Conservation (phyloP, 2,888 invertebrate genomes). For the Periphyllus acericola region DNA sequence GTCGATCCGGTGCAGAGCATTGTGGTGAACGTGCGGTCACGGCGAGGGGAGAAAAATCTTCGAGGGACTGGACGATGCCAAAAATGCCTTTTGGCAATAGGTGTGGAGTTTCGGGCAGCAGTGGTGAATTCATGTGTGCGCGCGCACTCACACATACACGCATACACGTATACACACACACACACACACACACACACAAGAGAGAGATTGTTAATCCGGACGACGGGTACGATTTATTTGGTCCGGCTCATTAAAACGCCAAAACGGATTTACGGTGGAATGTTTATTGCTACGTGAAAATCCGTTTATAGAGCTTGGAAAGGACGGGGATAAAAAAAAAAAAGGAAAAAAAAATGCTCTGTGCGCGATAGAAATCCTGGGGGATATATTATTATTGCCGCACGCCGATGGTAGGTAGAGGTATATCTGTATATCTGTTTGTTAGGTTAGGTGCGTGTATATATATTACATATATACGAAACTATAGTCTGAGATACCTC, state of each 20-base stretch:
- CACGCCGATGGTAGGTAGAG: background rate
- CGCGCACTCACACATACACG: too few species aligned
- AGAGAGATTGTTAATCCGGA: slow-evolving; percentile 41
- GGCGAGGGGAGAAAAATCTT: background rate
- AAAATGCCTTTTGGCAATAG: slow-evolving; percentile 58
- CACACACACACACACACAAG: background rate
- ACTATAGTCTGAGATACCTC: background rate
- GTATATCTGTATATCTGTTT: background rate
- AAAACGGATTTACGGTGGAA: slow-evolving; percentile 58
- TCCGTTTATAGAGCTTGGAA: slow-evolving; percentile 35
- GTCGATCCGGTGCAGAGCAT: background rate
- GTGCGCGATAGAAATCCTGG: background rate
- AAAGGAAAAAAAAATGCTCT: background rate
- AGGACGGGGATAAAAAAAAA: background rate
- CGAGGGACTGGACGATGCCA: slow-evolving; percentile 44
- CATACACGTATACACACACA: background rate
- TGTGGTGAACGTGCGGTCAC: too few species aligned
- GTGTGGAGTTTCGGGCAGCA: background rate
- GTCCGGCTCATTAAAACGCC: slow-evolving; percentile 62
- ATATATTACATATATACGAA: too few species aligned
- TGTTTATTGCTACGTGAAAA: slow-evolving; percentile 62
- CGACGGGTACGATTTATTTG: slow-evolving; percentile 57
- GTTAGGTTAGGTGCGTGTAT: too few species aligned
- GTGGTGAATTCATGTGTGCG: background rate
- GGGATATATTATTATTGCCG: slow-evolving; percentile 12